Evolutionary conservation across 2,113 vertebrate species (phyloP), one percentile per base, ranked within the genome.

Genomic region (Crocuta crocuta): DNA sequence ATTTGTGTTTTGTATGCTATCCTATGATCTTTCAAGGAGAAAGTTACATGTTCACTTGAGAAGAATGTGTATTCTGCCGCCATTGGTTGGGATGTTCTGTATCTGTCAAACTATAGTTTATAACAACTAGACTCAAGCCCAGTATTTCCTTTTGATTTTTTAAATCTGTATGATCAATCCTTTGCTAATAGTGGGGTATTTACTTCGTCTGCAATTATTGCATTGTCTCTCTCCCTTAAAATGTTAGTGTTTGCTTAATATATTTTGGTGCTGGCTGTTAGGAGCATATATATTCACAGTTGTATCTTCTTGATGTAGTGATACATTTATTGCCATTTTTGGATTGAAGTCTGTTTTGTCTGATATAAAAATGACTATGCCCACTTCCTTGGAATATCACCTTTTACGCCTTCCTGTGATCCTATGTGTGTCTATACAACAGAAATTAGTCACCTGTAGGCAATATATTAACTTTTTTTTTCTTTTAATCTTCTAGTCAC

Each of bases 81-180:
- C 50, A 6, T 79, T 80, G 61, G 48, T 19, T 39, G 16, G n/a
- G 21, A 91, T 53, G 11, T 80, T 79, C 43, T 50, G 1, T 85
- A 45, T 79, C 26, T 53, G 10, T 39, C 61, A 21, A 91, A 31
- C 23, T 9, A 11, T 17, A 53, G 28, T 50, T 87, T 33, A 35
- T 5, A 63, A 31, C 35, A 66, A 66, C 17, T 28, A 35, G 28
- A 7, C 63, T 53, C 45, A 63, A 65, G 55, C 7, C 12, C 16
- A 39, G 11, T 7, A 8, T 91, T 66, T 91, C 6, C 45, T 2
- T 53, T 3, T 11, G 13, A 66, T 13, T 68, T 39, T 12, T 73
- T 53, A 0, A 13, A 24, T 53, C 61, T 1, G 0, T 63, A 50
- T 26, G 7, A 31, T 5, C 45, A 31, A 28, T 10, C 65, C 10